Evolutionary conservation across 2,888 invertebrate genomes (phyloP), one percentile per base, ranked within the genome.

Genomic region (Cenopis cana): DNA sequence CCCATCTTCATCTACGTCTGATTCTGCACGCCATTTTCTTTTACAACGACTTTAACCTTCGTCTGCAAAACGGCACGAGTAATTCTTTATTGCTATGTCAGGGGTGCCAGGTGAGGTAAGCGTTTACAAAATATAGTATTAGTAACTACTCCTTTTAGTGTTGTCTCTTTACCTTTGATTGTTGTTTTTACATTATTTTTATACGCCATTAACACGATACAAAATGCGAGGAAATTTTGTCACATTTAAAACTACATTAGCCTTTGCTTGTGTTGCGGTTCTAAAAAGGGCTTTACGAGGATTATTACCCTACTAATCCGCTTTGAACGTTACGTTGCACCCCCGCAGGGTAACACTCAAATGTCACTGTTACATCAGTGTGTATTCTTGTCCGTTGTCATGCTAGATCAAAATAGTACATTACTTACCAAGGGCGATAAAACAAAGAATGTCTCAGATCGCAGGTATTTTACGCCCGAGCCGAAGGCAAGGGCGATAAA

Each of bases 231-330:
- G 10, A 64, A 24, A 54, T 52, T 64, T 38, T 54, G 24, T 36
- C 64, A 64, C 38, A 33, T 54, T 64, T 54, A 38, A 54, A 38
- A 36, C 5, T 54, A 11, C 64, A 65, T 65, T 57, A 55, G 59
- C 36, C 50, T 70, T 70, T 64, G 69, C 49, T 61, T 33, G 66
- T 66, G 60, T 61, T 33, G 66, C 61, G 60, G 57, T 66, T 66
- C 24, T 29, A 55, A 49, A 66, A 61, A 67, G 66, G 55, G 67
- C 56, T 71, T 61, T 67, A 24, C 49, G 55, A 14, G 67, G 66
- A 67, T 71, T 71, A 71, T 56, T 56, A 72, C 60, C 72, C 66
- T 56, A 73, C 61, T 76, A 78, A 78, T 78, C 78, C 69, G 66
- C 72, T 76, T 76, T 74, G 71, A 74, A 75, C 72, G 73, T 74